These are phyloP conservation scores for Centropyge bicolor DNA, from an alignment of 2,797 vertebrate genomes.

Conservation along the genomic window DNA sequence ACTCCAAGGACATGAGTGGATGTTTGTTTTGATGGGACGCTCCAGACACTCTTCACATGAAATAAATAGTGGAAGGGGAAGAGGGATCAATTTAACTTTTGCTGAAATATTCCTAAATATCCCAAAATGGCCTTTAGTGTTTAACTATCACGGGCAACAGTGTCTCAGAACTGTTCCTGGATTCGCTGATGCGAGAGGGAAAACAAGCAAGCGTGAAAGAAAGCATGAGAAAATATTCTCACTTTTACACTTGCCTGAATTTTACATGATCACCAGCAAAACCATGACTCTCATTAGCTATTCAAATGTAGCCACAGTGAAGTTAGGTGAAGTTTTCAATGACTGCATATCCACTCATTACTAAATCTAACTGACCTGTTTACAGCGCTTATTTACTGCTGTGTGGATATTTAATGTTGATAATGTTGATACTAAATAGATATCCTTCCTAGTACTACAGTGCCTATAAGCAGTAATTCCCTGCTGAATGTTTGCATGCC, in stretches of 20 bases:
- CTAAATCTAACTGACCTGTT: not conserved
- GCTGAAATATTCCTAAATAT: conserved; percentile 24
- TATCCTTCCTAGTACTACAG: too few species aligned
- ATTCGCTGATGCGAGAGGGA: conserved; percentile 29
- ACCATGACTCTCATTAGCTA: not conserved
- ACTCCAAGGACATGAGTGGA: conserved; percentile 41
- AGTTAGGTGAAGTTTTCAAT: not conserved
- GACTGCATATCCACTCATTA: not conserved
- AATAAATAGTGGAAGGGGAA: not conserved
- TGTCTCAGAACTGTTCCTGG: conserved; percentile 16
- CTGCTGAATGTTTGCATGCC: too few species aligned
- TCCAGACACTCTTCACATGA: conserved; percentile 2
- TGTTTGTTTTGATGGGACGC: conserved; percentile 20
- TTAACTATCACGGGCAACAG: conserved; percentile 18
- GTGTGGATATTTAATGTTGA: too few species aligned
- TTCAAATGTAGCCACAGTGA: not conserved
- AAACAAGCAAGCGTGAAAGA: conserved; percentile 31
- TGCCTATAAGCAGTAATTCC: too few species aligned
- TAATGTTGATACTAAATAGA: too few species aligned
- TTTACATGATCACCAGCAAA: not conserved
- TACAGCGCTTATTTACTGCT: not conserved
- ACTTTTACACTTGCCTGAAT: not conserved
- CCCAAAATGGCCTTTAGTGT: conserved; percentile 31
- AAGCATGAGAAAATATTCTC: conserved; percentile 3
- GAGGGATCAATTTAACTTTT: conserved; percentile 7